These are phyloP conservation scores for Lynx canadensis DNA, from an alignment of 2,113 vertebrate genomes.

Conservation along the genomic window DNA sequence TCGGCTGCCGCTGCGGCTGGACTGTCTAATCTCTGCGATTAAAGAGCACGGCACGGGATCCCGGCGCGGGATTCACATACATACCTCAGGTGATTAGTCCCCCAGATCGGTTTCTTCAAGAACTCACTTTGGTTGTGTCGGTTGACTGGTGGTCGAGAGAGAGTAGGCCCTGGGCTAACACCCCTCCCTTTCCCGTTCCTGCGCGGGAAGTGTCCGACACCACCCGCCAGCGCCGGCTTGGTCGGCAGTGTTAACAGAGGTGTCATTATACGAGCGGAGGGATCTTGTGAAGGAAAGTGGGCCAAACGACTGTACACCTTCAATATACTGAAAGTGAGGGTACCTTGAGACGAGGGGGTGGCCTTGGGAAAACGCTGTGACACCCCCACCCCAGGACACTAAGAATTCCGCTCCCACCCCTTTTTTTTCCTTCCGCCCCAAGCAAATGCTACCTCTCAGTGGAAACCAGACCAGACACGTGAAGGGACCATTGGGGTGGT, in stretches of 20 bases:
- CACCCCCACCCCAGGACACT: not conserved
- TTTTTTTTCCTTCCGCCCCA: not conserved
- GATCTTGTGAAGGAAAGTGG: not conserved
- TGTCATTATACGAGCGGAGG: not conserved
- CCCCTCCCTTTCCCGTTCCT: not conserved
- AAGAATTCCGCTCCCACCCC: not conserved
- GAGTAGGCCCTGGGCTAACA: conserved; percentile 40
- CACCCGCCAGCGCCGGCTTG: not conserved
- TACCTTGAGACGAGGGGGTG: not conserved
- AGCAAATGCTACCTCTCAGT: not conserved
- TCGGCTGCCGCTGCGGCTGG: not conserved
- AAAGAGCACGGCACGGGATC: not conserved
- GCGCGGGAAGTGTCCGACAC: conserved; percentile 67
- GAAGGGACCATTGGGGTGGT: not conserved
- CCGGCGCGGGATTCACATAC: not conserved
- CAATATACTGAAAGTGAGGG: not conserved
- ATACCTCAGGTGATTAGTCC: conserved; percentile 66
- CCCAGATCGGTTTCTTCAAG: not conserved
- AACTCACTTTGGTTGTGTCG: not conserved
- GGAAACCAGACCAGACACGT: not conserved
- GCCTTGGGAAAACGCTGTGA: not conserved
- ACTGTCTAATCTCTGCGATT: not conserved
- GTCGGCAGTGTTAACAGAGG: not conserved
- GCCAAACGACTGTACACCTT: not conserved
- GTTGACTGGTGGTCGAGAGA: not conserved